Conservation (phyloP, 2,888 invertebrate genomes). For the Hydropsyche betteni region DNA sequence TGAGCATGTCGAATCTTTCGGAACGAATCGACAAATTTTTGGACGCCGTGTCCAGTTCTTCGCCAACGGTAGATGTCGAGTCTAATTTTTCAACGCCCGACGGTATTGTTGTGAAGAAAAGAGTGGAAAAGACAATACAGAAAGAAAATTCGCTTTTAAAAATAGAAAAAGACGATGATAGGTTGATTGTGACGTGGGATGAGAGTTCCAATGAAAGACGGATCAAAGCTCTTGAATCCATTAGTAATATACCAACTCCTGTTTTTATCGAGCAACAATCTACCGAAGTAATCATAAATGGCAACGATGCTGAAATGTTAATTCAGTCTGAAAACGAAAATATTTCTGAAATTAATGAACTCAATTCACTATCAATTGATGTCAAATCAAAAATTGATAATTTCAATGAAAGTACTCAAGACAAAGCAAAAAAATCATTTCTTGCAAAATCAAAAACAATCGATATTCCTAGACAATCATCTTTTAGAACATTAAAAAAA, state of each 20-base stretch:
- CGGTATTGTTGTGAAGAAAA: constrained; percentile 36
- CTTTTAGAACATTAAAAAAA: constrained; percentile 45
- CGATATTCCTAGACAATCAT: constrained; percentile 41
- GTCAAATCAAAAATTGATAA: constrained; percentile 48
- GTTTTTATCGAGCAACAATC: not conserved
- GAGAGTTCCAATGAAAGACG: constrained; percentile 38
- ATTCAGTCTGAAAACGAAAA: not conserved
- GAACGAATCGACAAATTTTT: constrained; percentile 48
- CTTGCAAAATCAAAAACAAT: constrained; percentile 48
- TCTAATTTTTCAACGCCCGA: constrained; percentile 49
- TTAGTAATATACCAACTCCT: constrained; percentile 37
- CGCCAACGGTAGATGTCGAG: constrained; percentile 41
- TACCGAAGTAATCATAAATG: not conserved
- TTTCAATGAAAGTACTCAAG: constrained; percentile 40
- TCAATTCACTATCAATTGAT: not conserved
- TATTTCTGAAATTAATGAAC: not conserved
- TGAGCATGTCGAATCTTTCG: constrained; percentile 38
- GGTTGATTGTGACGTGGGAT: constrained; percentile 37
- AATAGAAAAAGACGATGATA: constrained; percentile 38
- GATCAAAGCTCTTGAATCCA: constrained; percentile 44
- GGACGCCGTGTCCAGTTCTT: constrained; percentile 42
- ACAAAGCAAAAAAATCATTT: constrained; percentile 43
- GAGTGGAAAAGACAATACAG: constrained; percentile 6
- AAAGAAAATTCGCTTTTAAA: constrained; percentile 38
- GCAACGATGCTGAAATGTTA: not conserved